Evolutionary conservation across 2,113 vertebrate genomes (phyloP), one percentile per base, ranked within the genome.

Genomic region (Grantiella picta): DNA sequence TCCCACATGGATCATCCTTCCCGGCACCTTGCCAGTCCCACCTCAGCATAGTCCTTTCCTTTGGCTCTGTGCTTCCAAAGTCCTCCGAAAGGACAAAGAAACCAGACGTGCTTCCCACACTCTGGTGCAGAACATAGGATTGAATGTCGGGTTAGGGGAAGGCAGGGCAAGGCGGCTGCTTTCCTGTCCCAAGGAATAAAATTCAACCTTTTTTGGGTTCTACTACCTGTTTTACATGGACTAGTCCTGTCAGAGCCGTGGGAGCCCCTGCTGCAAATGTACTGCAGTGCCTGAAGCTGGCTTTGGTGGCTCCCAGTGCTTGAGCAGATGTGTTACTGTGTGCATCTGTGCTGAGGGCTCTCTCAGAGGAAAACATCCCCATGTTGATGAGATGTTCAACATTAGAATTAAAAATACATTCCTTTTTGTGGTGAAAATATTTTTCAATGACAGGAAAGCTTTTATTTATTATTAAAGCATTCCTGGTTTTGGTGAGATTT

Each of bases 381-480:
- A 12, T 36, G 31, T 21, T 61, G 83, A 78, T 76, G 73, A 72
- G 73, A 42, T 72, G 25, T 40, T 75, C 77, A 83, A 59, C 21
- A 15, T 80, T 68, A 19, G 52, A 83, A 88, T 88, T 76, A 60
- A 95, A 95, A 92, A 72, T 72, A 14, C 0, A 15, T 80, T 76
- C 31, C 44, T 69, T 82, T 63, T 64, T 75, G 76, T 84, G 77
- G 69, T 89, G 64, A 66, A 93, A 93, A 81, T 90, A 47, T 70
- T 92, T 95, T 76, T 65, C 77, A 87, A 0, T 86, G 63, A 65
- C 14, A 72, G 66, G 36, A 69, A 65, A 77, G 66, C 59, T 95
- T 94, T 95, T 87, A 89, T 87, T 85, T 76, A 79, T 92, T 95
- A 90, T 82, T 79, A 65, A 95, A 72, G 40, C 5, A 2, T 92